phyloP scores from a whole-genome alignment of 2,888 invertebrate genomes.

The Yponomeuta sedellus region DNA sequence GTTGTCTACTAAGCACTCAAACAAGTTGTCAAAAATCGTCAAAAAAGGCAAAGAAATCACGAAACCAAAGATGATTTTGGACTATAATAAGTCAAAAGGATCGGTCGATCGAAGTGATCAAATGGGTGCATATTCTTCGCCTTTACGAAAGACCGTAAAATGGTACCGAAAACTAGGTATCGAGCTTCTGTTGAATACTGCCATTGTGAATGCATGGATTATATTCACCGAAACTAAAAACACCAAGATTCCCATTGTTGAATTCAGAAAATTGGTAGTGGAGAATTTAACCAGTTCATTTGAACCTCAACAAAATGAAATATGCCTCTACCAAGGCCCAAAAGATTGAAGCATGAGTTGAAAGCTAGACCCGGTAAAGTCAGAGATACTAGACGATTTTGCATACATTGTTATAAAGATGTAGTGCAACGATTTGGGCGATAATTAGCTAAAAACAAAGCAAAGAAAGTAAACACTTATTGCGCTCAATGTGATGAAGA shows the following conservation, averaged over 20 bases:
- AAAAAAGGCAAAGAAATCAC: conserved; percentile 28
- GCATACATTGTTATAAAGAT: conserved; percentile 31
- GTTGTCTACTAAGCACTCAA: conserved; percentile 37
- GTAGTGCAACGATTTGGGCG: conserved; percentile 28
- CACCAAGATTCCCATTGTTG: conserved; percentile 22
- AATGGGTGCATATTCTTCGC: conserved; percentile 32
- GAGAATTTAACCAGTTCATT: conserved; percentile 14
- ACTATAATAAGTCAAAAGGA: conserved; percentile 36
- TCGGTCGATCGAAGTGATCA: conserved; percentile 39
- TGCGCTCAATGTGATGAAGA: conserved; percentile 28
- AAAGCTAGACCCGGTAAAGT: conserved; percentile 30
- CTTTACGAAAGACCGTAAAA: conserved; percentile 35
- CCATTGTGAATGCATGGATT: conserved; percentile 33
- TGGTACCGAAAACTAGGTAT: conserved; percentile 41
- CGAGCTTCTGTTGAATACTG: conserved; percentile 28
- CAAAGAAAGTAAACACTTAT: conserved; percentile 31
- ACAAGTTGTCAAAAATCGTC: conserved; percentile 21
- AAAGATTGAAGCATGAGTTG: conserved; percentile 29
- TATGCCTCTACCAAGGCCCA: conserved; percentile 24
- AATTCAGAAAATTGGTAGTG: conserved; percentile 13
- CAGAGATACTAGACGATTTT: conserved; percentile 30
- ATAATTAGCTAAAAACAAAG: conserved; percentile 31
- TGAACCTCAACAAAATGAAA: conserved; percentile 13
- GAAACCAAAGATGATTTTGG: conserved; percentile 30
- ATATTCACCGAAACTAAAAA: conserved; percentile 26